These are phyloP conservation scores for Acanthopagrus latus DNA, from an alignment of 2,797 vertebrate genomes.

Conservation along the genomic window DNA sequence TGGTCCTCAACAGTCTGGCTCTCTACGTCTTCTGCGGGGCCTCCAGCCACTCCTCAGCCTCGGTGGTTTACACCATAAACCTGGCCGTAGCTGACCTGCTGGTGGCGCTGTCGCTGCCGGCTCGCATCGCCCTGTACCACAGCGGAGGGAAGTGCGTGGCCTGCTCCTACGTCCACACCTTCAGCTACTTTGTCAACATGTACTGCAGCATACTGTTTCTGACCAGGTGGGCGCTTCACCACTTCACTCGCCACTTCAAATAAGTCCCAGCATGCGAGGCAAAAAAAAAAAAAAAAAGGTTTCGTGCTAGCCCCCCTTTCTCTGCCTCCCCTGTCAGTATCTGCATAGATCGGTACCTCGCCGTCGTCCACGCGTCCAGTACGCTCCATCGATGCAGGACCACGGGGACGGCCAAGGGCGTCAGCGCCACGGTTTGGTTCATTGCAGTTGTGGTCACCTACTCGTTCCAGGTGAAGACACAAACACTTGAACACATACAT, in stretches of 20 bases:
- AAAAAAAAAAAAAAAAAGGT: not conserved
- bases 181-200: conserved; percentile 98
- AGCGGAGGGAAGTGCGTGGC: conserved; percentile 84
- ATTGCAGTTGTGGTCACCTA: conserved; percentile 92
- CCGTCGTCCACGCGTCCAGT: conserved; percentile 89
- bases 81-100: conserved; percentile 93
- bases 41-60: conserved; percentile 87
- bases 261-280: not conserved
- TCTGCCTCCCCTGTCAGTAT: conserved; percentile 81
- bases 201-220: conserved; percentile 97
- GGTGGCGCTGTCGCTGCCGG: conserved; percentile 93
- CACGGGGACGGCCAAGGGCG: conserved; percentile 85
- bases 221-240: conserved; percentile 77
- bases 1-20: conserved; percentile 91
- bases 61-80: conserved; percentile 95
- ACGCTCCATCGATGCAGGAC: conserved; percentile 91
- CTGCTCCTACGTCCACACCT: conserved; percentile 92
- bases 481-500: not conserved
- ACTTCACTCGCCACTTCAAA: not conserved
- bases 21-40: conserved; percentile 93
- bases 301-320: not conserved
- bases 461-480: conserved; percentile 84
- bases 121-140: conserved; percentile 92
- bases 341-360: conserved; percentile 95
- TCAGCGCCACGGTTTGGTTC: conserved; percentile 91